Conservation (phyloP, 2,113 vertebrate species). For the Mustela nigripes region DNA sequence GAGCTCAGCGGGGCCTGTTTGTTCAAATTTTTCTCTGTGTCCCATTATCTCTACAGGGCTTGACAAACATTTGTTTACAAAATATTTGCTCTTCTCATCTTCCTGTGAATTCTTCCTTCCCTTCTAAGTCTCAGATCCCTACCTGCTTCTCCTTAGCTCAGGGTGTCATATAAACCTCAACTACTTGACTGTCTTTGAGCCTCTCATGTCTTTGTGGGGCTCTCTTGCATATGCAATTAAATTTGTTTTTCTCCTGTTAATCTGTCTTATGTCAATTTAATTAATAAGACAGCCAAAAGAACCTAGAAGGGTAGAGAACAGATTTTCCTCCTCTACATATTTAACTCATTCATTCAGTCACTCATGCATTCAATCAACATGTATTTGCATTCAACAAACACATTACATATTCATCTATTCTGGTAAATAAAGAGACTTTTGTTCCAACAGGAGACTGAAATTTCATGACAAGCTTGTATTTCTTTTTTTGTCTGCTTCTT, state of each 20-base stretch:
- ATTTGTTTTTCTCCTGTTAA: neutral
- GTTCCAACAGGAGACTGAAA: neutral
- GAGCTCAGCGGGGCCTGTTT: neutral
- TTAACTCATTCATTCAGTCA: conserved; percentile 34
- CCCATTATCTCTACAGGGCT: neutral
- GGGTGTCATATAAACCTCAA: neutral
- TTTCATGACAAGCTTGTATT: conserved; percentile 44
- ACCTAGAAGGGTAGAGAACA: neutral
- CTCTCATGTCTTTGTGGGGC: neutral
- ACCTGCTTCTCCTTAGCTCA: neutral
- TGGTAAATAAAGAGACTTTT: neutral
- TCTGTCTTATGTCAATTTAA: neutral
- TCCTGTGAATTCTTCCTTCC: neutral
- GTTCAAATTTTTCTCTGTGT: neutral
- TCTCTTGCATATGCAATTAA: neutral
- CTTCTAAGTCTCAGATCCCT: neutral
- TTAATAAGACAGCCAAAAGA: neutral
- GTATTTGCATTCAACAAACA: conserved; percentile 54
- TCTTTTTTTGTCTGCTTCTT: conserved; percentile 35
- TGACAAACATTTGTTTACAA: neutral
- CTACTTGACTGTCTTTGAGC: neutral
- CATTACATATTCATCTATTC: conserved; percentile 47
- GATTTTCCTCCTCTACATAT: neutral
- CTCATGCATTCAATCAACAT: neutral
- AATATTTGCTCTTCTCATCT: neutral